These are phyloP conservation scores for Lasius fuliginosus DNA, from an alignment of 2,888 invertebrate species.

Conservation along the genomic window DNA sequence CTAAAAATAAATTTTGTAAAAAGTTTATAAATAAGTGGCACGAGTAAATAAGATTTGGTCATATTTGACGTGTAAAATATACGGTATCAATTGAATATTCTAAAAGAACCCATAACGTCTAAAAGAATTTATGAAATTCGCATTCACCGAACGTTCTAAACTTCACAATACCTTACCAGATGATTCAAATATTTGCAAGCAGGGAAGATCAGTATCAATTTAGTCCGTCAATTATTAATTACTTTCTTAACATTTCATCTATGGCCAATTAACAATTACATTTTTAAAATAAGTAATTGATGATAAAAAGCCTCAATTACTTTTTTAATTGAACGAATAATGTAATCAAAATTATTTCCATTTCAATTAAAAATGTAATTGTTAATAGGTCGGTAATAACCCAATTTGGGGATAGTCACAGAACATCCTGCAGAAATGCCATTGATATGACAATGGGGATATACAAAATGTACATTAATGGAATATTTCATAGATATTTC, in stretches of 20 bases:
- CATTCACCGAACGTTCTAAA: not conserved
- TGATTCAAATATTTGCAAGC: not conserved
- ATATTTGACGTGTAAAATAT: not conserved
- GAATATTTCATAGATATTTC: no score
- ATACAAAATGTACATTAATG: no score
- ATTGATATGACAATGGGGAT: no score
- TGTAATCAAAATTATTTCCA: conserved; percentile 7
- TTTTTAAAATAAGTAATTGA: not conserved
- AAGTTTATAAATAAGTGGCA: not conserved
- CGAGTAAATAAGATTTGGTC: not conserved
- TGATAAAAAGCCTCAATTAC: not conserved
- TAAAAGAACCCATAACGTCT: not conserved
- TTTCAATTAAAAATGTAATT: not conserved
- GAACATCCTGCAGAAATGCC: no score
- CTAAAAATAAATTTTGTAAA: not conserved
- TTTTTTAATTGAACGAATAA: conserved; percentile 1
- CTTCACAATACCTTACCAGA: not conserved
- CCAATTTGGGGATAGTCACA: no score
- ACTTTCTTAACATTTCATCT: conserved; percentile 3
- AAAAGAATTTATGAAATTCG: not conserved
- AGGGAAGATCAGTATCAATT: not conserved
- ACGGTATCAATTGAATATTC: not conserved
- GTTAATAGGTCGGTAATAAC: not conserved
- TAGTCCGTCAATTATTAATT: not conserved
- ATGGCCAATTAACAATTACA: not conserved